Conservation (phyloP, 2,113 vertebrate genomes). For the Garra rufa region DNA sequence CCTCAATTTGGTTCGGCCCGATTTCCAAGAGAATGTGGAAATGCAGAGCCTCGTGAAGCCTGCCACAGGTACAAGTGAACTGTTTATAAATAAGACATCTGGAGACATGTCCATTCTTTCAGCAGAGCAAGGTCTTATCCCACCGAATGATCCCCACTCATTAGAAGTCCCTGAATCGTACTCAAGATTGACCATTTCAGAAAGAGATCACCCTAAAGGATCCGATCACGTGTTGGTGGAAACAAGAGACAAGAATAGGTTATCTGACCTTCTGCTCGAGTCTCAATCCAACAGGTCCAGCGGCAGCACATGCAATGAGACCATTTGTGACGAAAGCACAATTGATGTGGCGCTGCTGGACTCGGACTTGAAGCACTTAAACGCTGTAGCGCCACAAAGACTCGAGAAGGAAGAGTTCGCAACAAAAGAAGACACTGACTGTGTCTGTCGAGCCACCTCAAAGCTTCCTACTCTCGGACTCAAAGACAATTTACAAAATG, state of each 20-base stretch:
- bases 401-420: conserved; percentile 53
- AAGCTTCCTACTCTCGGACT: conserved; percentile 63
- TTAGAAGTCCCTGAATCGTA: conserved; percentile 69
- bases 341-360: conserved; percentile 38
- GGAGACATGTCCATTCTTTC: conserved; percentile 46
- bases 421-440: conserved; percentile 47
- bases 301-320: conserved; percentile 37
- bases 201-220: conserved; percentile 58
- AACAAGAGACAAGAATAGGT: conserved; percentile 38
- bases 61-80: conserved; percentile 54
- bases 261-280: conserved; percentile 44
- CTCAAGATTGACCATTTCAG: conserved; percentile 64
- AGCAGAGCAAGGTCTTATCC: conserved; percentile 51
- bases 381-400: conserved; percentile 43
- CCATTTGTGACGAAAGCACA: conserved; percentile 33
- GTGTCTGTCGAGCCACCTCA: conserved; percentile 63
- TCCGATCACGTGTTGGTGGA: conserved; percentile 57
- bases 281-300: conserved; percentile 47
- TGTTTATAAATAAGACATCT: conserved; percentile 48
- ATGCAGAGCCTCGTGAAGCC: conserved; percentile 43
- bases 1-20: conserved; percentile 54
- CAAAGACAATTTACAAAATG: conserved; percentile 53
- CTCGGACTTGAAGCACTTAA: conserved; percentile 59
- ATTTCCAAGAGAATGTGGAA: conserved; percentile 52
- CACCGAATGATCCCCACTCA: conserved; percentile 63